phyloP scores from a whole-genome alignment of 2,797 vertebrate genomes.

The Helostoma temminkii region DNA sequence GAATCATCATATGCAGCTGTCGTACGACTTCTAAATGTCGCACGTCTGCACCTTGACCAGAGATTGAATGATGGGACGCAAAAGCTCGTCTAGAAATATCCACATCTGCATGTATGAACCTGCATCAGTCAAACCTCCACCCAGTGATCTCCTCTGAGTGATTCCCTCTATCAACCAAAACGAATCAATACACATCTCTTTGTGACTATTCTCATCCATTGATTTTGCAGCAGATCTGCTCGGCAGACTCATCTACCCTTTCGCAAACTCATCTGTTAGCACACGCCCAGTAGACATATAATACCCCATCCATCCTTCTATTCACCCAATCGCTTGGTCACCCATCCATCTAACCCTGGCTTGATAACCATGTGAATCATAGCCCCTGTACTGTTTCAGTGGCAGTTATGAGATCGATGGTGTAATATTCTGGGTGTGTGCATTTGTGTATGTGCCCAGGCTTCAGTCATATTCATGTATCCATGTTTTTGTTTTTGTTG shows the following conservation, averaged over 20 bases:
- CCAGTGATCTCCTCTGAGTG: neutral
- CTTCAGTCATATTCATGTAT: conserved; percentile 38
- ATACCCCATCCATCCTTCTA: conserved; percentile 46
- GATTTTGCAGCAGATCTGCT: conserved; percentile 52
- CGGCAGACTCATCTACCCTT: conserved; percentile 41
- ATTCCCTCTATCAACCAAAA: conserved; percentile 36
- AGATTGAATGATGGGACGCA: neutral
- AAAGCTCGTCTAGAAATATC: conserved; percentile 5
- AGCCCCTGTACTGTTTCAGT: conserved; percentile 1
- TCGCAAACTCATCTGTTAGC: conserved; percentile 56
- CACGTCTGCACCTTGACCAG: neutral
- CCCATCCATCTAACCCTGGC: conserved; percentile 32
- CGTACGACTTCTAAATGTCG: neutral
- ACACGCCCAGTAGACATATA: conserved; percentile 37
- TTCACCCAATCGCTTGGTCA: neutral
- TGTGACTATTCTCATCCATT: conserved; percentile 44
- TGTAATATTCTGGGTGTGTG: conserved; percentile 47
- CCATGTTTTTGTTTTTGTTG: conserved; percentile 43
- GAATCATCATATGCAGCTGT: neutral
- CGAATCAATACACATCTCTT: conserved; percentile 66
- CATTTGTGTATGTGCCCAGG: neutral
- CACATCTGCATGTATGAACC: neutral
- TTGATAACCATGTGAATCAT: conserved; percentile 53
- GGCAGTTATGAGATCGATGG: conserved; percentile 61
- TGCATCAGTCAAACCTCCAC: neutral